Evolutionary conservation across 2,888 invertebrate genomes (phyloP).

Genomic region (Clostera curtula): DNA sequence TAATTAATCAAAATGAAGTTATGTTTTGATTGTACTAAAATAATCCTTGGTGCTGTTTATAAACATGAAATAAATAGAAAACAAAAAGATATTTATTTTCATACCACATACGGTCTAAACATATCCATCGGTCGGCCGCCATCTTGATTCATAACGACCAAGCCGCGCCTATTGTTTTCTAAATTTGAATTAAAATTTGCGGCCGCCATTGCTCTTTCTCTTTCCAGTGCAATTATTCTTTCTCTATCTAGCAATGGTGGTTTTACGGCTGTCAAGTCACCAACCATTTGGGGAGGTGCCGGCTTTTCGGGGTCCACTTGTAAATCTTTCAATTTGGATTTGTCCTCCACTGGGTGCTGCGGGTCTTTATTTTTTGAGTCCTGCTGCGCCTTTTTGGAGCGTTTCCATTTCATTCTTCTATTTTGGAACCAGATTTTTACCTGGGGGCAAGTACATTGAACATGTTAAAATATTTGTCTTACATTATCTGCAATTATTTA

Average conservation of each 20-base stretch:
- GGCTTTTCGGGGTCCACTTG: constrained; percentile 46
- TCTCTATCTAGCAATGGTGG: constrained; percentile 64
- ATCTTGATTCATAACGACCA: constrained; percentile 65
- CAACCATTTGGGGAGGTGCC: constrained; percentile 42
- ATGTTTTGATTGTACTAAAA: too few species aligned
- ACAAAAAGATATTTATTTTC: constrained; percentile 51
- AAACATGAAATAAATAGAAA: too few species aligned
- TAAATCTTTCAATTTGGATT: constrained; percentile 47
- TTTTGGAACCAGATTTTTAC: constrained; percentile 99
- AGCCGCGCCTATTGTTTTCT: constrained; percentile 63
- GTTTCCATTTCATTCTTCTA: constrained; percentile 98
- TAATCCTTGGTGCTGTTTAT: too few species aligned
- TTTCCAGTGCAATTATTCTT: constrained; percentile 62
- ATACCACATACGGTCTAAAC: constrained; percentile 73
- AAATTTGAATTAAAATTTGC: constrained; percentile 70
- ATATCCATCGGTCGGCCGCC: constrained; percentile 60
- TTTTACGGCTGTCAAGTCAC: constrained; percentile 68
- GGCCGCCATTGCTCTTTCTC: constrained; percentile 66
- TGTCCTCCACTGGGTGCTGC: constrained; percentile 50
- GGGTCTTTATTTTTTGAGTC: constrained; percentile 80
- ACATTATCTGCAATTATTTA: too few species aligned
- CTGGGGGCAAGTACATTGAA: constrained; percentile 65
- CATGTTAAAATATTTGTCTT: too few species aligned
- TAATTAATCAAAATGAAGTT: too few species aligned
- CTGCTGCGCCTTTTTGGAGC: constrained; percentile 96